phyloP scores from a whole-genome alignment of 2,888 invertebrate species.

The Auanema sp. region DNA sequence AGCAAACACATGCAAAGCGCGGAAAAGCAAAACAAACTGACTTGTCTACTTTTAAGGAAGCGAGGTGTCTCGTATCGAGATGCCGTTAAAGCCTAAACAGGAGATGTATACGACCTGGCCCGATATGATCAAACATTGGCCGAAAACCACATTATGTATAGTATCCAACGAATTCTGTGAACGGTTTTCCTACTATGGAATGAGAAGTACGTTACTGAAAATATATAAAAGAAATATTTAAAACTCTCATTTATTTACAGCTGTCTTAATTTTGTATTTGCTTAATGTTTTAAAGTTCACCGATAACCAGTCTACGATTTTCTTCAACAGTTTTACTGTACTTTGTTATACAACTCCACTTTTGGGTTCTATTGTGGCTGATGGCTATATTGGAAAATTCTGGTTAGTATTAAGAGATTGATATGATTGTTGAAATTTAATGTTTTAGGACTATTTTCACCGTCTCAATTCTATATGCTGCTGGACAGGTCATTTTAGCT shows the following conservation, averaged over 20 bases:
- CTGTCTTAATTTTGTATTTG: constrained; percentile 87
- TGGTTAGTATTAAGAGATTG: constrained; percentile 66
- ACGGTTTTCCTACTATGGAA: constrained; percentile 93
- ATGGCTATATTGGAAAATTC: constrained; percentile 88
- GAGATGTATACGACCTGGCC: constrained; percentile 49
- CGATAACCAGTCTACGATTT: constrained; percentile 79
- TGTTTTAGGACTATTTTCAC: constrained; percentile 79
- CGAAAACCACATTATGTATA: constrained; percentile 70
- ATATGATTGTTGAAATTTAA: too few relatives aligned
- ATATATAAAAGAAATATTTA: neutral
- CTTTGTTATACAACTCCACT: constrained; percentile 87
- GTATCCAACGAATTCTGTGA: constrained; percentile 97
- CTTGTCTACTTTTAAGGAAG: too few relatives aligned
- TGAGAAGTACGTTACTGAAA: constrained; percentile 76
- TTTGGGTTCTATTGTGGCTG: constrained; percentile 89
- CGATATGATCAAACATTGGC: constrained; percentile 55
- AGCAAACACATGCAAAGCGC: too few relatives aligned
- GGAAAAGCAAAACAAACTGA: too few relatives aligned
- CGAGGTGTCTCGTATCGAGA: too few relatives aligned
- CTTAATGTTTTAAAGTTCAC: constrained; percentile 77
- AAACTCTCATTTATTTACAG: constrained; percentile 69
- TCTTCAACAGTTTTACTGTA: constrained; percentile 88
- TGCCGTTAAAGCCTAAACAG: constrained; percentile 21
- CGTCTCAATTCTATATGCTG: constrained; percentile 84
- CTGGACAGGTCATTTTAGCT: constrained; percentile 80